Evolutionary conservation across 2,113 vertebrate genomes (phyloP).

Genomic region (Polypterus senegalus): DNA sequence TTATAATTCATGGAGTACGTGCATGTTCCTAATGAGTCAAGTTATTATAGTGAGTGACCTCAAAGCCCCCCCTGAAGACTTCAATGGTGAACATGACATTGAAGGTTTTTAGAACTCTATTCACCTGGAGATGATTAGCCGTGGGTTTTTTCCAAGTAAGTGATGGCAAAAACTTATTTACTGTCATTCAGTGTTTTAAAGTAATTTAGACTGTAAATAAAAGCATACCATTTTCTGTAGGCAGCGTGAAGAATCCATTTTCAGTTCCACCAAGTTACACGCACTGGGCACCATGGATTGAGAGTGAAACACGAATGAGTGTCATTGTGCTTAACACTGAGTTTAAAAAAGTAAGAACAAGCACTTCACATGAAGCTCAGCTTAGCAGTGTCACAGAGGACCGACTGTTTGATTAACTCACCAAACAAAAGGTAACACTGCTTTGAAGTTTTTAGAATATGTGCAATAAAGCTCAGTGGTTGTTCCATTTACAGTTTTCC

Average conservation of each 20-base stretch:
- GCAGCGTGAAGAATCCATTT: no score
- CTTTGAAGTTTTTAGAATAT: not conserved
- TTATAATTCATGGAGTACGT: no score
- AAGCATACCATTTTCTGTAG: no score
- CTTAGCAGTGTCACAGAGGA: conserved; percentile 6
- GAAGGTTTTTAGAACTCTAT: conserved; percentile 14
- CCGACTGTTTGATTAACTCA: conserved; percentile 1
- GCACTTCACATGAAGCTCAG: conserved; percentile 1
- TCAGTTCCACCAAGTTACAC: no score
- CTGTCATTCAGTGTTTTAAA: no score
- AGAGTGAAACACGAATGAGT: no score
- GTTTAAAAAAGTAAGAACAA: not conserved
- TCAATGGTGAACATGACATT: conserved; percentile 14
- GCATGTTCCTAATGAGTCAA: no score
- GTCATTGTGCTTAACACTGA: no score
- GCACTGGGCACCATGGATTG: no score
- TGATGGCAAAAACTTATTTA: not conserved
- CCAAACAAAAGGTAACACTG: conserved; percentile 4
- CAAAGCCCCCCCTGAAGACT: conserved; percentile 11
- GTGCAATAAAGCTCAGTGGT: no score
- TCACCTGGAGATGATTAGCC: conserved; percentile 11
- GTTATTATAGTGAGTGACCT: conserved; percentile 15
- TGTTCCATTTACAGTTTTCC: no score
- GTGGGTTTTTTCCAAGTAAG: conserved; percentile 18
- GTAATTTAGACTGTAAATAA: no score